Percentiles rank a stretch among this genome's conserved stretches.
Evolutionary conservation across 1,140 invertebrate genomes (phyloP).

Genomic region (Nasonia vitripennis): DNA sequence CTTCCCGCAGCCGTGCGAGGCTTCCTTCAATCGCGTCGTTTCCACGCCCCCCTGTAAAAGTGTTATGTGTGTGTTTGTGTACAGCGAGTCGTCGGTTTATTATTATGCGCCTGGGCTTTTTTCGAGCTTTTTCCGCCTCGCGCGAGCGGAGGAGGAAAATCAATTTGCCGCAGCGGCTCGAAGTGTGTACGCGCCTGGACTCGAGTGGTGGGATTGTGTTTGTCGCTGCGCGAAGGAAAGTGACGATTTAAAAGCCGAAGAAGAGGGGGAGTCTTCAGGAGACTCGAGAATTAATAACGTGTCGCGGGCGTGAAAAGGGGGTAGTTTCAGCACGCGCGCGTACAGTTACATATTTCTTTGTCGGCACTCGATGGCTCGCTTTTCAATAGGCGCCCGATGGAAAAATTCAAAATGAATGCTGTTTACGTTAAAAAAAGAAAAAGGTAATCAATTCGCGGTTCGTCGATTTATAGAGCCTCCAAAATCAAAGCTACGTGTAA

Average conservation of each 20-base stretch:
- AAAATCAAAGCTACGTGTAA: background rate
- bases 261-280: no score
- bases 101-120: background rate
- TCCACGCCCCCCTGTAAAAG: background rate
- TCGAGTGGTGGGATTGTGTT: slow-evolving; percentile 21
- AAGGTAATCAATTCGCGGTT: no score
- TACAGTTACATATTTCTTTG: background rate
- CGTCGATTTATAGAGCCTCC: background rate
- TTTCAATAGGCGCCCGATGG: no score
- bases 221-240: slow-evolving; percentile 13
- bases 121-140: background rate
- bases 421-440: no score
- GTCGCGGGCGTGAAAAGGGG: background rate
- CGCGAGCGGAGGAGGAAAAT: background rate
- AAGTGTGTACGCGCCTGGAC: background rate
- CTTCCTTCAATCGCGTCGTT: slow-evolving; percentile 6
- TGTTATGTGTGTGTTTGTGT: no score
- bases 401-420: no score
- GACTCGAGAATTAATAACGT: slow-evolving; percentile 38
- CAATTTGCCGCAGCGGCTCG: background rate
- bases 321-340: no score
- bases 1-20: background rate
- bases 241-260: slow-evolving; percentile 41
- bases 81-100: background rate
- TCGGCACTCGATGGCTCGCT: background rate